Evolutionary conservation across 2,888 invertebrate genomes (phyloP).

Genomic region (Microctonus brassicae): DNA sequence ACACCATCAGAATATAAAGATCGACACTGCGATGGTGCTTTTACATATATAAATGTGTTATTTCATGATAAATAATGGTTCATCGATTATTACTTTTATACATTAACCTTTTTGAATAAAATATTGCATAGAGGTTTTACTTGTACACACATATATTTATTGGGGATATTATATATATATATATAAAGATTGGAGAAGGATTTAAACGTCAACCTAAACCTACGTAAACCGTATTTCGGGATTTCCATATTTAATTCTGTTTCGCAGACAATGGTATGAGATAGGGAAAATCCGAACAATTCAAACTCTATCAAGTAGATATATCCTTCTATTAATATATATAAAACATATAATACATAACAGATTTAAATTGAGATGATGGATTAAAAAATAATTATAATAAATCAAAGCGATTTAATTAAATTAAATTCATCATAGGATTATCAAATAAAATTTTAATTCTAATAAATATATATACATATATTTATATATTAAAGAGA

Average conservation of each 20-base stretch:
- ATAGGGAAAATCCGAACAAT: neutral
- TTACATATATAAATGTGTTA: neutral
- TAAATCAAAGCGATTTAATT: neutral
- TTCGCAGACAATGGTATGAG: too few species aligned
- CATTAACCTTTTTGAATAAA: too few species aligned
- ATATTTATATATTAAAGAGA: too few species aligned
- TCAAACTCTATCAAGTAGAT: neutral
- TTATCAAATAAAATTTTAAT: constrained; percentile 61
- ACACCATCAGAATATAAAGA: too few species aligned
- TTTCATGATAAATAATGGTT: neutral
- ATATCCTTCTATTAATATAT: too few species aligned
- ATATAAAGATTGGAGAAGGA: neutral
- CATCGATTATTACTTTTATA: neutral
- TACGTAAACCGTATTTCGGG: neutral
- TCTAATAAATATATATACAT: constrained; percentile 38
- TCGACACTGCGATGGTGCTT: too few species aligned
- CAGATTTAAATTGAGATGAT: neutral
- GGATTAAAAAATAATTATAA: constrained; percentile 6
- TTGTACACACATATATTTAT: too few species aligned
- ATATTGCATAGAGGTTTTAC: too few species aligned
- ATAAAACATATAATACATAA: too few species aligned
- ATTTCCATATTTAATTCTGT: neutral
- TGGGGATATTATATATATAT: too few species aligned
- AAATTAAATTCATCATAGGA: constrained; percentile 59
- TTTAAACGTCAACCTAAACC: neutral